Evolutionary conservation across 1,140 invertebrate genomes (phyloP).

Genomic region (Linepithema humile): DNA sequence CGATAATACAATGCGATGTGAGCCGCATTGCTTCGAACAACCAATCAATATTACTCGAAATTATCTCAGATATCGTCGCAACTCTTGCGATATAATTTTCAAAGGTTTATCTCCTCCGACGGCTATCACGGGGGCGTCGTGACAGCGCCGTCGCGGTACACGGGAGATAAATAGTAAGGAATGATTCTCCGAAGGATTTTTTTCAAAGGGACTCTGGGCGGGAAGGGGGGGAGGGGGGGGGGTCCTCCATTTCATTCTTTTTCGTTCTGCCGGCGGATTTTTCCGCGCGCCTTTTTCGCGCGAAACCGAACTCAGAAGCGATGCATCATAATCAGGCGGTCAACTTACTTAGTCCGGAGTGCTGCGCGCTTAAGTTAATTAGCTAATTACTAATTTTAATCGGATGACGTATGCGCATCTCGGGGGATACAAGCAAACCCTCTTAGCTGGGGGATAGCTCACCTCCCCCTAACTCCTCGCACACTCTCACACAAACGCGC

Average conservation of each 20-base stretch:
- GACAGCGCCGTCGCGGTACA: neutral
- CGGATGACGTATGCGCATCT: slow-evolving; percentile 85
- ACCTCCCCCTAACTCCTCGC: slow-evolving; percentile 52
- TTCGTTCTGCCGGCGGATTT: slow-evolving; percentile 53
- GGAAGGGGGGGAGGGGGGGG: too few relatives aligned
- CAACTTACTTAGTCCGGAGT: slow-evolving; percentile 82
- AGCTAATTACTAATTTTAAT: slow-evolving; percentile 86
- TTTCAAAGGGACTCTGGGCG: neutral
- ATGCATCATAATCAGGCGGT: slow-evolving; percentile 85
- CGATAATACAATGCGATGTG: too few relatives aligned
- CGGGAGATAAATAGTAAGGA: slow-evolving; percentile 49
- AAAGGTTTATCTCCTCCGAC: slow-evolving; percentile 5
- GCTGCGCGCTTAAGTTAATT: slow-evolving; percentile 83
- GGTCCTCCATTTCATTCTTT: slow-evolving; percentile 54
- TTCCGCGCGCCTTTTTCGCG: slow-evolving; percentile 44
- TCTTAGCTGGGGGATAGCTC: slow-evolving; percentile 79
- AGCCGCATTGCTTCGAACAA: neutral
- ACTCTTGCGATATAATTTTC: neutral
- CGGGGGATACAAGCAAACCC: slow-evolving; percentile 85
- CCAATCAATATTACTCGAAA: neutral
- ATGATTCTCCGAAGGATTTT: slow-evolving; percentile 13
- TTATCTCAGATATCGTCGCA: neutral
- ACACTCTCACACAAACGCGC: slow-evolving; percentile 21
- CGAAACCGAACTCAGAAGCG: slow-evolving; percentile 75
- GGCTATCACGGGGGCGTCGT: neutral